Conservation (phyloP, 2,797 vertebrate species). For the Propithecus deckenii region DNA sequence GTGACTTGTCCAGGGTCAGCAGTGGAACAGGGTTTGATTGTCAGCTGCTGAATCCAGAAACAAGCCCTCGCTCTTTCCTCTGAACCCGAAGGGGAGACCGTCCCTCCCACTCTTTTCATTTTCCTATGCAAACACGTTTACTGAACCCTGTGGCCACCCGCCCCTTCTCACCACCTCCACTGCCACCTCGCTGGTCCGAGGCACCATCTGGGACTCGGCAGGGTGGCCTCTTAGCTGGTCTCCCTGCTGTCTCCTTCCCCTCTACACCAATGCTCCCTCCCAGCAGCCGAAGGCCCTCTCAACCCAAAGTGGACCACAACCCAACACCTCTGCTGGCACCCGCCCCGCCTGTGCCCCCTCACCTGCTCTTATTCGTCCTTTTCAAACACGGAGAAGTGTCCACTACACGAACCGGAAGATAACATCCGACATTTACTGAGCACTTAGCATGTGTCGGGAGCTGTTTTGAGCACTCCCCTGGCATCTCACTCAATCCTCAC, state of each 20-base stretch:
- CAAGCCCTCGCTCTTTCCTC: neutral
- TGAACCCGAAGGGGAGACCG: neutral
- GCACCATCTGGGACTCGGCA: neutral
- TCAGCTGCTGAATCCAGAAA: neutral
- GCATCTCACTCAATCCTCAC: neutral
- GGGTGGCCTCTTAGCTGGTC: neutral
- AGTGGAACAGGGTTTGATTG: neutral
- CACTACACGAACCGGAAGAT: fast-evolving
- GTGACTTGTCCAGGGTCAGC: neutral
- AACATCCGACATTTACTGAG: fast-evolving
- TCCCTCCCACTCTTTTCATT: neutral
- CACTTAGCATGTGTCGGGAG: too few species aligned
- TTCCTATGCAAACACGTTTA: neutral
- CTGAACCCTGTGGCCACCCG: neutral
- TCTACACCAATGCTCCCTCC: too few species aligned
- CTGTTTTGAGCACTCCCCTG: neutral
- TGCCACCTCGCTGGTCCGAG: neutral
- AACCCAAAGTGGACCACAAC: neutral
- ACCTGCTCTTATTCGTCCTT: neutral
- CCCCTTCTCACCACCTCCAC: neutral
- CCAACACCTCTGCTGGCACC: fast-evolving
- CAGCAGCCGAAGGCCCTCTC: neutral
- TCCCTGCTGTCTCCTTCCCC: neutral
- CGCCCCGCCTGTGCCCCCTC: fast-evolving
- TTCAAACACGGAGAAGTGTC: too few species aligned